These are phyloP conservation scores for Cinara cedri DNA, from an alignment of 2,888 invertebrate genomes.

Conservation along the genomic window DNA sequence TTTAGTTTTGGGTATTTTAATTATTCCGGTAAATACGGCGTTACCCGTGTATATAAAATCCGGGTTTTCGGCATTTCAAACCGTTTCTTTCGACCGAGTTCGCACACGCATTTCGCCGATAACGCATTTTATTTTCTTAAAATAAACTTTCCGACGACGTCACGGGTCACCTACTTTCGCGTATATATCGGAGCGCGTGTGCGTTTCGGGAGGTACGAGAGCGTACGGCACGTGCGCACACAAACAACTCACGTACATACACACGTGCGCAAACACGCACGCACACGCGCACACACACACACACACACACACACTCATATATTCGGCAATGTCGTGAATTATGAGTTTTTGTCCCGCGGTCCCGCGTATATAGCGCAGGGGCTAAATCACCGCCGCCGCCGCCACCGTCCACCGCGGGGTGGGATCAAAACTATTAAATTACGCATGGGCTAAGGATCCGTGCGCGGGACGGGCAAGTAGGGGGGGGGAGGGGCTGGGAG, in stretches of 20 bases:
- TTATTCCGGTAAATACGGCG: no score
- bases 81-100: no score
- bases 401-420: constrained; percentile 13
- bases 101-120: no score
- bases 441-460: constrained; percentile 30
- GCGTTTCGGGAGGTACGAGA: constrained; percentile 9
- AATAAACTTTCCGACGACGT: background rate
- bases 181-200: constrained; percentile 18
- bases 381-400: constrained; percentile 37
- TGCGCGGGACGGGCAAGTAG: background rate
- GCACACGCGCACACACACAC: background rate
- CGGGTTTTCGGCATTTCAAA: no score
- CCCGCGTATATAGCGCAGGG: background rate
- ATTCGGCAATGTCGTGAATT: constrained; percentile 50
- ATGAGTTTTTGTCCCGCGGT: constrained; percentile 37
- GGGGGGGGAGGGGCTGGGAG: background rate
- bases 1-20: no score
- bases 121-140: no score
- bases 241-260: no score
- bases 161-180: constrained; percentile 9
- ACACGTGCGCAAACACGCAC: no score
- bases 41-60: no score
- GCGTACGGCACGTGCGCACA: no score
- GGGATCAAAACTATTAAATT: constrained; percentile 50
- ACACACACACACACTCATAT: background rate